Base-by-base conservation (phyloP, 2,888 invertebrate genomes). In the Phengaris arion region DNA sequence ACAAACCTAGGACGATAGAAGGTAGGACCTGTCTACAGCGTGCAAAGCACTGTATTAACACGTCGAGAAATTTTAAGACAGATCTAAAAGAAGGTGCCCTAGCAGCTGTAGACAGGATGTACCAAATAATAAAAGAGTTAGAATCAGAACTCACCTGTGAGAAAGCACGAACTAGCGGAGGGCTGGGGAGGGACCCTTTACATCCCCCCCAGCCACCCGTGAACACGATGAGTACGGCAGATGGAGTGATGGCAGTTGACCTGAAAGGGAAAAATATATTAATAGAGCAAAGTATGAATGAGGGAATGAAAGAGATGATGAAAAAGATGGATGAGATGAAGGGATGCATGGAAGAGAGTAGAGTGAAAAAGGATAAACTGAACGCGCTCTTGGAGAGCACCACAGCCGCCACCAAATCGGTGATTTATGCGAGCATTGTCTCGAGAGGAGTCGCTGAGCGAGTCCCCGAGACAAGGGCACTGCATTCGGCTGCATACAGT, bases 191-290 rank as follows among this genome's bases (percentile, higher is more conserved):
- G 57, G 57, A 15, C 57, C 15, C 57, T 57, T 15, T 57, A 57
- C 57, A 57, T 9, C 57, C 57, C 57, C 22, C 57, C 15, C 57
- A 3, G 57, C 15, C 15, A 22, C 4, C 57, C 57, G 57, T 35
- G 6, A 7, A 9, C 15, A 59, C 35, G 57, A 5, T n/a, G n/a
- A n/a, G n/a, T n/a, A n/a, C n/a, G n/a, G n/a, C n/a, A 9, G 12
- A 0, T 3, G 9, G n/a, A n/a, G n/a, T n/a, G n/a, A n/a, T 0
- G 2, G 22, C 8, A 0, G 22, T 54, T 0, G 6, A 35, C 68
- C 45, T 45, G 12, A 35, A 45, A 68, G 6, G 13, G 3, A 35
- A 68, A 2, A 35, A 6, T 35, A 68, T 6, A 15, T 59, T 15
- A 59, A 22, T 59, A 2, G 54, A 12, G 12, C 9, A 54, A 12